These are phyloP conservation scores for Polyommatus iphigenia DNA, from an alignment of 2,888 invertebrate species.

Conservation along the genomic window DNA sequence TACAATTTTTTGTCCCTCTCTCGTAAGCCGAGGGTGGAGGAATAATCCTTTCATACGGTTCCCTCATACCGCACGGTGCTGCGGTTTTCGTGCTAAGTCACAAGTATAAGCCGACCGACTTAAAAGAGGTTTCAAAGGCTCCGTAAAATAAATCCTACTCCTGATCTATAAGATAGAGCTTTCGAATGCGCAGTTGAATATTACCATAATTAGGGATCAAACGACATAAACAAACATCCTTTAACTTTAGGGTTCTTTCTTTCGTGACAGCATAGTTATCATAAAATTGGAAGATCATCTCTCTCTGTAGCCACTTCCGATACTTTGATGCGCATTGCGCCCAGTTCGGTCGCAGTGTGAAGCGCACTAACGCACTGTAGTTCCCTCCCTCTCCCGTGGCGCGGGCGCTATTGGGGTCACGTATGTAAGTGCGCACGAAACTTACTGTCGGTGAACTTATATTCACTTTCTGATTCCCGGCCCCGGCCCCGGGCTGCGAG, in stretches of 20 bases:
- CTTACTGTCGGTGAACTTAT: constrained; percentile 8
- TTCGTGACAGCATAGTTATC: neutral
- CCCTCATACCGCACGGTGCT: neutral
- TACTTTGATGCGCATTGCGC: neutral
- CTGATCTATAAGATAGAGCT: neutral
- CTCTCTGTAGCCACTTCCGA: neutral
- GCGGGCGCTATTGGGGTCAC: constrained; percentile 35
- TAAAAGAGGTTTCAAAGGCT: neutral
- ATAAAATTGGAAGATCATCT: neutral
- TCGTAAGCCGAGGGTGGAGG: constrained; percentile 42
- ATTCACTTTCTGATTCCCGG: constrained; percentile 23
- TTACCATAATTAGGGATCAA: too few relatives aligned
- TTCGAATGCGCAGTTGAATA: neutral
- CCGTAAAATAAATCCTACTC: neutral
- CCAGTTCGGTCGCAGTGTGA: neutral
- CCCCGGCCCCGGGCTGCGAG: constrained; percentile 12
- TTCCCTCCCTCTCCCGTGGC: constrained; percentile 32
- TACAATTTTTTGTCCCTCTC: constrained; percentile 40
- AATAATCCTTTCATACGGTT: constrained; percentile 32
- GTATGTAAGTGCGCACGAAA: constrained; percentile 13
- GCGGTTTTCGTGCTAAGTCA: neutral
- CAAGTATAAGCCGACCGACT: neutral
- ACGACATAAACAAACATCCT: neutral
- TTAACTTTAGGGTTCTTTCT: neutral
- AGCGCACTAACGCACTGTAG: constrained; percentile 14